A percentile compares a stretch with the other conserved stretches of the same genome.
These are phyloP conservation scores for Pristionchus exspectatus DNA, from an alignment of 2,888 invertebrate genomes.

Conservation along the genomic window DNA sequence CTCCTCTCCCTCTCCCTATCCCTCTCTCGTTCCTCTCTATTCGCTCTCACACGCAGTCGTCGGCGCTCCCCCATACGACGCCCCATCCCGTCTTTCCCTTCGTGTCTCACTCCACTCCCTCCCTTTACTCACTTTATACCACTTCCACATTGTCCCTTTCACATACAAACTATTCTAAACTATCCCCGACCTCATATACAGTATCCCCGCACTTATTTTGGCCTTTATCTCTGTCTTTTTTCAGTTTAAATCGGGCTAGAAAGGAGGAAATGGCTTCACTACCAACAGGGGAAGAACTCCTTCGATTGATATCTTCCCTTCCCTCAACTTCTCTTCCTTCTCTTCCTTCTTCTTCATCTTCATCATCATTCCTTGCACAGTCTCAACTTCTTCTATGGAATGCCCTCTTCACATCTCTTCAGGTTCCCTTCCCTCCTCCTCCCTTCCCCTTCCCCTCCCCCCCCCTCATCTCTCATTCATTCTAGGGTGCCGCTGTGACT, in stretches of 20 bases:
- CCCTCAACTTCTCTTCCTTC: not conserved
- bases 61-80: not conserved
- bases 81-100: slow-evolving; percentile 23
- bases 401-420: slow-evolving; percentile 43
- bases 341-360: not conserved
- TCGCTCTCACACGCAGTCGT: slow-evolving; percentile 12
- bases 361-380: not conserved
- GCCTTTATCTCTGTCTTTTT: not conserved
- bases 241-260: not conserved
- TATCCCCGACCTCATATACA: not conserved
- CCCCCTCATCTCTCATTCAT: slow-evolving; percentile 10
- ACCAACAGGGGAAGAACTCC: slow-evolving; percentile 12
- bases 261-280: not conserved
- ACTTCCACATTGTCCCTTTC: not conserved
- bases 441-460: not conserved
- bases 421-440: slow-evolving; percentile 1
- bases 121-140: not conserved
- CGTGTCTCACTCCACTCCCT: not conserved
- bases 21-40: slow-evolving; percentile 1
- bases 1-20: not conserved
- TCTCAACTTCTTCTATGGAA: slow-evolving; percentile 23
- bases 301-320: slow-evolving; percentile 24
- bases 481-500: slow-evolving; percentile 16
- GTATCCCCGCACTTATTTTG: slow-evolving; percentile 6
- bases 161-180: not conserved